Percentiles rank a stretch among this genome's conserved stretches.
Evolutionary conservation across 92 coral and sea anemone genomes (phyloP).

Genomic region (Anthopleura xanthogrammica): DNA sequence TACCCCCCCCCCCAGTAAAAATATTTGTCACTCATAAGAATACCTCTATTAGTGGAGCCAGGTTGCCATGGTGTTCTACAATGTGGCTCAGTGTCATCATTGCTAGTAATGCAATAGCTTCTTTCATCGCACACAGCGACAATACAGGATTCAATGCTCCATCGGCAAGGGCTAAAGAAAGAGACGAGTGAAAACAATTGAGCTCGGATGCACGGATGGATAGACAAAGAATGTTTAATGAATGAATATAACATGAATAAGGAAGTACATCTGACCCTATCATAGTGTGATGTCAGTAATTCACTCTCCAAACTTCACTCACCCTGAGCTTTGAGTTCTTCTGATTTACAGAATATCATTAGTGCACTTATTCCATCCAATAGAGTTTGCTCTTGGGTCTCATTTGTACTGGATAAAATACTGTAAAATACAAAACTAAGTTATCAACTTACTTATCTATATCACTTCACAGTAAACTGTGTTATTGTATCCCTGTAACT

Average conservation of each 20-base stretch:
- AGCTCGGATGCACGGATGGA: neutral
- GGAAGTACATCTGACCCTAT: too few species aligned
- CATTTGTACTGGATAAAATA: slow-evolving; percentile 79
- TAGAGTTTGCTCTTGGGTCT: slow-evolving; percentile 78
- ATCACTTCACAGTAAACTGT: too few species aligned
- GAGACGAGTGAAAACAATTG: too few species aligned
- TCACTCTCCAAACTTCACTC: neutral
- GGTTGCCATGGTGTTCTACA: slow-evolving; percentile 89
- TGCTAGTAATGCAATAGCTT: slow-evolving; percentile 85
- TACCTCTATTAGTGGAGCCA: slow-evolving; percentile 98
- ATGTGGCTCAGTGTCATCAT: slow-evolving; percentile 93
- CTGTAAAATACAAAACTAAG: slow-evolving; percentile 34
- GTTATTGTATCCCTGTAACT: too few species aligned
- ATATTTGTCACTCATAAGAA: neutral
- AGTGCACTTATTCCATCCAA: slow-evolving; percentile 90
- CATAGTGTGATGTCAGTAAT: neutral
- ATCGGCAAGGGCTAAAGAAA: slow-evolving; percentile 78
- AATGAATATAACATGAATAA: too few species aligned
- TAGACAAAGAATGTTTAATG: neutral
- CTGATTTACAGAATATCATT: slow-evolving; percentile 93
- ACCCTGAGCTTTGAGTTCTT: slow-evolving; percentile 92
- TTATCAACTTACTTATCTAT: neutral
- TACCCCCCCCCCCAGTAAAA: too few species aligned
- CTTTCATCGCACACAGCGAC: slow-evolving; percentile 92
- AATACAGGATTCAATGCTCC: slow-evolving; percentile 95